These are phyloP conservation scores for Drosophila burlai DNA, from an alignment of 1,140 invertebrate genomes.

Conservation along the genomic window DNA sequence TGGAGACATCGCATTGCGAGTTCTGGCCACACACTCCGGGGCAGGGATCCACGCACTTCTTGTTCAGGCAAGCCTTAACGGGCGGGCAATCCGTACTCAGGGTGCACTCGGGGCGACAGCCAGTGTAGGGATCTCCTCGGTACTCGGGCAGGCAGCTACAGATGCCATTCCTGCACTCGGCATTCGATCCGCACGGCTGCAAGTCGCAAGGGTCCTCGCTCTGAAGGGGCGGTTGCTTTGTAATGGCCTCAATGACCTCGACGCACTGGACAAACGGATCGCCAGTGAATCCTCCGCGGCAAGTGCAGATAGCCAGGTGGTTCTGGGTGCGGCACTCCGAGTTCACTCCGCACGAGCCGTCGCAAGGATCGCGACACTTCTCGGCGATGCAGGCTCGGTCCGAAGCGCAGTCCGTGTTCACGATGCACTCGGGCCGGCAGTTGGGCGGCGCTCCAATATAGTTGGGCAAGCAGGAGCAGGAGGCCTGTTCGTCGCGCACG, in stretches of 20 bases:
- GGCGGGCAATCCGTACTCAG: slow-evolving; percentile 93
- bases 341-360: slow-evolving; percentile 91
- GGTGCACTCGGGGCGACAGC: slow-evolving; percentile 93
- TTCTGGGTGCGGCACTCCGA: slow-evolving; percentile 91
- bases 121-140: slow-evolving; percentile 88
- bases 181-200: slow-evolving; percentile 93
- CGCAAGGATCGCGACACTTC: slow-evolving; percentile 92
- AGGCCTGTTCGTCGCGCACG: slow-evolving; percentile 87
- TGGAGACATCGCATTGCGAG: slow-evolving; percentile 91
- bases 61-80: slow-evolving; percentile 90
- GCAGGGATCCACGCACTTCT: slow-evolving; percentile 92
- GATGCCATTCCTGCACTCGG: slow-evolving; percentile 89
- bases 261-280: slow-evolving; percentile 91
- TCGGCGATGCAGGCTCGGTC: slow-evolving; percentile 91
- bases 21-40: slow-evolving; percentile 91
- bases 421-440: slow-evolving; percentile 92
- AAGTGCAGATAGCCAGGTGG: slow-evolving; percentile 91
- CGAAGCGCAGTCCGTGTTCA: slow-evolving; percentile 92
- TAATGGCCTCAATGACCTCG: slow-evolving; percentile 87
- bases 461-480: slow-evolving; percentile 91
- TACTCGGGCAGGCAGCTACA: slow-evolving; percentile 89
- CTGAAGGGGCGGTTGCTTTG: slow-evolving; percentile 86
- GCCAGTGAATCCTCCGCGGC: slow-evolving; percentile 88
- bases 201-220: slow-evolving; percentile 88
- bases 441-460: slow-evolving; percentile 92